phyloP scores from a whole-genome alignment of 53 echinoderm and acorn worm species.

The Henricia sp. region DNA sequence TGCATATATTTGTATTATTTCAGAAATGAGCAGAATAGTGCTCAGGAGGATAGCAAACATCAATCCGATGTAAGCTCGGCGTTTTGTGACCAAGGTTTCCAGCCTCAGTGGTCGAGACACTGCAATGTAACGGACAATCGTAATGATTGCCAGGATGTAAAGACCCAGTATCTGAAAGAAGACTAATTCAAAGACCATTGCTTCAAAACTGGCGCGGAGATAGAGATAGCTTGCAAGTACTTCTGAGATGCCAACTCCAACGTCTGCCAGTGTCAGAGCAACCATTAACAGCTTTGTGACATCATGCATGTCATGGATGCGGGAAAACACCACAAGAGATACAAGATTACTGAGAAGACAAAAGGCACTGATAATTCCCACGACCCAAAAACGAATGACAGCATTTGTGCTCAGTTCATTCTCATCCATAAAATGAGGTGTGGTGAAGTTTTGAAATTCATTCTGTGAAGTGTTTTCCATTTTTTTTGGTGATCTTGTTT shows the following conservation, averaged over 20 bases:
- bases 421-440: too few relatives aligned
- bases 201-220: neutral
- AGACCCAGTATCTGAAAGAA: neutral
- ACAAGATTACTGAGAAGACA: neutral
- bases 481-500: too few relatives aligned
- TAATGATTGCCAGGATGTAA: neutral
- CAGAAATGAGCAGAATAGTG: neutral
- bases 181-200: neutral
- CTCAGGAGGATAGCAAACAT: neutral
- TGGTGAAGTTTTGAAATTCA: too few relatives aligned
- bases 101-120: neutral
- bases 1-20: neutral
- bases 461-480: too few relatives aligned
- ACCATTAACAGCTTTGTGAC: slow-evolving; percentile 2
- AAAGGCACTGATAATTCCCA: neutral
- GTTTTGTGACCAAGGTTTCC: neutral
- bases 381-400: too few relatives aligned
- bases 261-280: neutral
- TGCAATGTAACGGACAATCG: neutral
- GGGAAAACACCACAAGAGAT: neutral
- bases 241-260: neutral
- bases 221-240: neutral
- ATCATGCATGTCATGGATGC: slow-evolving; percentile 12
- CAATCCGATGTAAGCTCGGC: neutral
- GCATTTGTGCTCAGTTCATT: too few relatives aligned